Base-by-base conservation (phyloP, 2,888 invertebrate species). In the Parnassius orleans region DNA sequence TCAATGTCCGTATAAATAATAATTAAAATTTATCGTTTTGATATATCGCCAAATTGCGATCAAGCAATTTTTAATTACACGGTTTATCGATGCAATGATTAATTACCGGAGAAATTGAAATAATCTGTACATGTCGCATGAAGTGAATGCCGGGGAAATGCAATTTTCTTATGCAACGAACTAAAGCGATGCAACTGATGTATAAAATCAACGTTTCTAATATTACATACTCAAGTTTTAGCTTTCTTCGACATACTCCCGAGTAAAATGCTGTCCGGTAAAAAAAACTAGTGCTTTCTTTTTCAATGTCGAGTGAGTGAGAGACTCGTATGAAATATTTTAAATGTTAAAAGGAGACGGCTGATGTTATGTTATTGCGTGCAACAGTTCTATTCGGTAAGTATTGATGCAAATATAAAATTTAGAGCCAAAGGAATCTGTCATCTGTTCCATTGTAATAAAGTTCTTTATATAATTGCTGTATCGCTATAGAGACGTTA, bases 161-260 rank as follows among this genome's bases (percentile, higher is more conserved):
- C 84, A 84, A 79, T 87, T 87, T 86, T 86, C 90, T 90, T 90
- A 90, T 89, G 90, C 90, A 90, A 90, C 83, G 69, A 75, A 71
- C 76, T 79, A 85, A 81, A 81, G 84, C 86, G 76, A 84, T 87
- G 86, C 87, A 87, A 84, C 81, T 75, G 77, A 77, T 73, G 76
- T 77, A 83, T 81, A 81, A 83, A 86, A 81, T 74, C 77, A 71
- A 79, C 83, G 84, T 90, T 90, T 90, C 90, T 89, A 88, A 88
- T 86, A 88, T 87, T 87, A 89, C 89, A 88, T 84, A 87, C 84
- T 86, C 84, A 83, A 80, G 83, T 83, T 80, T 84, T 81, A 82
- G 84, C 87, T 90, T 91, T 91, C 90, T 88, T 90, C 86, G 87
- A 80, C 90, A 90, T 87, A 90, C 88, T 88, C 81, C 81, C 76